phyloP scores from a whole-genome alignment of 35 echinoderm and acorn worm genomes.

The Anneissia japonica region DNA sequence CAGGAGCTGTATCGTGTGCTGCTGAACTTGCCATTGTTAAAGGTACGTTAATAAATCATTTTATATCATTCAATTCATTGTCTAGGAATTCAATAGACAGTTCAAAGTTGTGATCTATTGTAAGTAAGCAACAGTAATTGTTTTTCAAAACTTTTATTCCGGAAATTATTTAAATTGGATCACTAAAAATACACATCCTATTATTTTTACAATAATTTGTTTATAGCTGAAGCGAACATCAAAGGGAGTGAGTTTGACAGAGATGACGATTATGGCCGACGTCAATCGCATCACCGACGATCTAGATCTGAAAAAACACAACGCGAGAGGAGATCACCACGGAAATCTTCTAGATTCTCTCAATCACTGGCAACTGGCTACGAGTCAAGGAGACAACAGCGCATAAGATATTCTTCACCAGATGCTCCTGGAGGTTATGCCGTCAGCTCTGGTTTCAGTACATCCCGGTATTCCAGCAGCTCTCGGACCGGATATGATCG shows the following conservation, averaged over 20 bases:
- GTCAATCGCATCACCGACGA: neutral
- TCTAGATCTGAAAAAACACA: neutral
- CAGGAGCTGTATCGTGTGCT: conserved; percentile 77
- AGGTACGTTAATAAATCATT: conserved; percentile 46
- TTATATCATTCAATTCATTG: too few species aligned
- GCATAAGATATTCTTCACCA: neutral
- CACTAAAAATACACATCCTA: neutral
- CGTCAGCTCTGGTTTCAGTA: neutral
- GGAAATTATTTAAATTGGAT: neutral
- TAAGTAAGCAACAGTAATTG: too few species aligned
- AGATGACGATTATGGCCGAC: neutral
- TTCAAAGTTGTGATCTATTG: too few species aligned
- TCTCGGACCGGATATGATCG: neutral
- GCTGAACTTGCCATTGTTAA: conserved; percentile 67
- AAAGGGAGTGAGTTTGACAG: neutral
- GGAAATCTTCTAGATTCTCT: neutral
- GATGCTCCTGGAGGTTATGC: neutral
- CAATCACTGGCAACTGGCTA: neutral
- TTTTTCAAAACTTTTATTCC: too few species aligned
- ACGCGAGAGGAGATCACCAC: neutral
- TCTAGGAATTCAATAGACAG: too few species aligned
- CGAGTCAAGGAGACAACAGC: neutral
- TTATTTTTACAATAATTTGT: neutral
- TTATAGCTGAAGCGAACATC: neutral
- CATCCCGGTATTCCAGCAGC: neutral